Percentiles rank a stretch among this genome's conserved stretches.
phyloP scores from a whole-genome alignment of 2,888 invertebrate genomes.

The Cyrtodaria siliqua region DNA sequence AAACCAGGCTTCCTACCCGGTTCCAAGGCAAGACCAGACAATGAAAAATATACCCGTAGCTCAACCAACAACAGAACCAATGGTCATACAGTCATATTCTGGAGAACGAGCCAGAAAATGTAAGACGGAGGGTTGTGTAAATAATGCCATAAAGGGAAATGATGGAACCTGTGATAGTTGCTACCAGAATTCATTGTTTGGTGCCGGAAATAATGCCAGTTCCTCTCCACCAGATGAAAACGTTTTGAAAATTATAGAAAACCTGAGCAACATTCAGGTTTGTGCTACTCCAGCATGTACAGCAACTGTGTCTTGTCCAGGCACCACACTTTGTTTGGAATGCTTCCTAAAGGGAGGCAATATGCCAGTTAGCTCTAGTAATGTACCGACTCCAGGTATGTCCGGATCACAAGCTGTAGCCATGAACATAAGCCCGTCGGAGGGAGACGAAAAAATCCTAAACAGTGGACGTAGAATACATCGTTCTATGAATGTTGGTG shows the following conservation, averaged over 20 bases:
- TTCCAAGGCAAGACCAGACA: too few relatives aligned
- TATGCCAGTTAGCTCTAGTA: neutral
- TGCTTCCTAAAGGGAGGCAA: slow-evolving; percentile 50
- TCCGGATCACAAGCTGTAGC: neutral
- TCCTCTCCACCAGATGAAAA: neutral
- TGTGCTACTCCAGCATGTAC: slow-evolving; percentile 35
- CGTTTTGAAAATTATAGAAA: neutral
- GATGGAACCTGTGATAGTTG: slow-evolving; percentile 58
- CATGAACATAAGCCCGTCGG: slow-evolving; percentile 25
- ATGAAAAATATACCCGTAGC: too few relatives aligned
- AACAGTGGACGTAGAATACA: slow-evolving; percentile 10
- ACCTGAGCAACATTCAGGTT: slow-evolving; percentile 8
- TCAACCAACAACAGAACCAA: neutral
- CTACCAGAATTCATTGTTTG: slow-evolving; percentile 46
- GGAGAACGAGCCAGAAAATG: slow-evolving; percentile 40
- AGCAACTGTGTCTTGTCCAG: neutral
- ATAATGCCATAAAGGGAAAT: slow-evolving; percentile 45
- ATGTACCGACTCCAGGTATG: neutral
- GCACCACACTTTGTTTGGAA: slow-evolving; percentile 27
- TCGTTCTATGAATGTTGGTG: neutral
- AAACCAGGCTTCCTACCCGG: too few relatives aligned
- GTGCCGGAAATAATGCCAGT: slow-evolving; percentile 7
- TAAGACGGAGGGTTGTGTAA: slow-evolving; percentile 36
- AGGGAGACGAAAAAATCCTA: slow-evolving; percentile 27
- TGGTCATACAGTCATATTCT: neutral